Base-by-base conservation (phyloP, 2,113 vertebrate species). In the Ariopsis seemanni region DNA sequence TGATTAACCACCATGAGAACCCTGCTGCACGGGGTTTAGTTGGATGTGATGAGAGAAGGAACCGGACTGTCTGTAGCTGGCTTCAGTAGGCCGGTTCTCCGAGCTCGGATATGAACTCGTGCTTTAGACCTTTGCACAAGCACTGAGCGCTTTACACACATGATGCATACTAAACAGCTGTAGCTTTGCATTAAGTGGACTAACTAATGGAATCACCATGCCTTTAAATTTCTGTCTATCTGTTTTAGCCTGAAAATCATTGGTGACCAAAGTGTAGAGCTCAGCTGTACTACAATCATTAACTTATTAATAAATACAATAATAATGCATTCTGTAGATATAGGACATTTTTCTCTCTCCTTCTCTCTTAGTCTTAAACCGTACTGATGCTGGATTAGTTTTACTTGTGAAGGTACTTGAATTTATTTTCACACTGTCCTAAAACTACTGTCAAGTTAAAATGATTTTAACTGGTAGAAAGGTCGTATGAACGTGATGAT, bases 181-280 rank as follows among this genome's bases (percentile, higher is more conserved):
- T 72, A 87, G 67, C n/a, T 83, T 83, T 75, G 80, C 42, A 72
- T 63, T 58, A 75, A 27, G 7, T 67, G 75, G 50, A 87, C 42
- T 57, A 60, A 74, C 85, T 42, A 57, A 57, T 85, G 85, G 71
- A 87, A 86, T 87, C 86, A 86, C 87, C 83, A 71, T 77, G 84
- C 89, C 86, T 62, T 89, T 89, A 86, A 91, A 57, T 57, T 53
- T 69, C 50, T 85, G 63, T 83, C 69, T 88, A 55, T 84, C 20
- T 65, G 25, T 86, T 75, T 71, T 77, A 27, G 57, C 78, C 79
- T 85, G 67, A 20, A 86, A 88, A 71, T 74, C 58, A 69, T 60
- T 27, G 82, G 81, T 89, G 88, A 86, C 90, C 87, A 85, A 91
- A 89, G 85, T 87, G 52, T 65, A 62, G 69, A 82, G 50, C 50